phyloP scores from a whole-genome alignment of 2,888 invertebrate genomes.

The Melinopterus prodromus region DNA sequence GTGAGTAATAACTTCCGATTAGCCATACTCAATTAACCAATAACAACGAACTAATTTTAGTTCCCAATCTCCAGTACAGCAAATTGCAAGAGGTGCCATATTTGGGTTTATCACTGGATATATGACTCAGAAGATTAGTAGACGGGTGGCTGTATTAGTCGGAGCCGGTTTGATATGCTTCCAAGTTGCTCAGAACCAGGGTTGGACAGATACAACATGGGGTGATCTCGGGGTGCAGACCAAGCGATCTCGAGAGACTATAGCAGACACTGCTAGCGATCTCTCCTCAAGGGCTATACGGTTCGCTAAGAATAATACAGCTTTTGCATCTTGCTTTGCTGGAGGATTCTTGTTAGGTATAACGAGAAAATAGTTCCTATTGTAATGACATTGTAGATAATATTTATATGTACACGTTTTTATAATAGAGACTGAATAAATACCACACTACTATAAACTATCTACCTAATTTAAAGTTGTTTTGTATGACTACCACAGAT shows the following conservation, averaged over 20 bases:
- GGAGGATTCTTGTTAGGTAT: neutral
- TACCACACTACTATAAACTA: neutral
- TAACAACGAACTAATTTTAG: neutral
- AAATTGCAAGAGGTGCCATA: neutral
- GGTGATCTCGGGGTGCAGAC: neutral
- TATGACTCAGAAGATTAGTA: neutral
- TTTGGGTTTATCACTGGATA: neutral
- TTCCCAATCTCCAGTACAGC: neutral
- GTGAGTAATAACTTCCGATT: neutral
- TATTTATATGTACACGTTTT: neutral
- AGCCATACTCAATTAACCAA: neutral
- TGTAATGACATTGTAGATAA: constrained; percentile 4
- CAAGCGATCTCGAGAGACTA: neutral
- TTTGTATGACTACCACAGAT: no score
- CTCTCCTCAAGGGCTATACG: neutral
- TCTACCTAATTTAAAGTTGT: no score
- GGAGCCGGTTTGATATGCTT: neutral
- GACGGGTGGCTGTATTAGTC: neutral
- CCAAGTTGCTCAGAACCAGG: neutral
- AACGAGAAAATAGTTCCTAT: neutral
- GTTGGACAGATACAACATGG: neutral
- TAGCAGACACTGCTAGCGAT: neutral
- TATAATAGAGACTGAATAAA: neutral
- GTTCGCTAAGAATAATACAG: neutral
- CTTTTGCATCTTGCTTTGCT: neutral